Evolutionary conservation across 2,888 invertebrate species (phyloP).

Genomic region (Plagodis pulveraria): DNA sequence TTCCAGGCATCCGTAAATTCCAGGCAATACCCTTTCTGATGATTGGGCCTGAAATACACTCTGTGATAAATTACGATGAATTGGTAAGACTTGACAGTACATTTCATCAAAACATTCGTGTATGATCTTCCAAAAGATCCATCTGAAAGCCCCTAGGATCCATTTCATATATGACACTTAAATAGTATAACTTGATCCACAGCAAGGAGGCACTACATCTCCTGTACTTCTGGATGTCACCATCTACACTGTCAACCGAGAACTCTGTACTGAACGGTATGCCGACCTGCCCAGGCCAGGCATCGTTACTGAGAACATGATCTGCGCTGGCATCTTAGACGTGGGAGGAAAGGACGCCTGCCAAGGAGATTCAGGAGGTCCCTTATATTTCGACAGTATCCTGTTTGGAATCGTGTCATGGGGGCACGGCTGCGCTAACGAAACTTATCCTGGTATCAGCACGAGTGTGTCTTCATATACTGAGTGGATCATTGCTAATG

Average conservation of each 20-base stretch:
- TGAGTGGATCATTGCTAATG: slow-evolving; percentile 42
- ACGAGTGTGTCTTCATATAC: slow-evolving; percentile 55
- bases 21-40: too few relatives aligned
- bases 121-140: too few relatives aligned
- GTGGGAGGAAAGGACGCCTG: slow-evolving; percentile 51
- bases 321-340: slow-evolving; percentile 55
- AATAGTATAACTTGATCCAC: slow-evolving; percentile 10
- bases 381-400: slow-evolving; percentile 56
- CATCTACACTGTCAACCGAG: slow-evolving; percentile 58
- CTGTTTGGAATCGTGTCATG: slow-evolving; percentile 68
- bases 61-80: too few relatives aligned
- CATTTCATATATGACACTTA: background rate
- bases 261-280: slow-evolving; percentile 56
- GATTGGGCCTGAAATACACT: too few relatives aligned
- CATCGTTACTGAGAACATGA: slow-evolving; percentile 47
- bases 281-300: slow-evolving; percentile 15
- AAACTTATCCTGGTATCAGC: slow-evolving; percentile 69
- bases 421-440: slow-evolving; percentile 68
- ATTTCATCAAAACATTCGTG: too few relatives aligned
- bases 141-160: too few relatives aligned
- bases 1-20: too few relatives aligned
- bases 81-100: too few relatives aligned
- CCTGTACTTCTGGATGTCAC: slow-evolving; percentile 47
- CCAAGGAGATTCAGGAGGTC: slow-evolving; percentile 62
- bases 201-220: slow-evolving; percentile 46